Conservation (phyloP, 2,797 vertebrate genomes). For the Sebastes oblongus region DNA sequence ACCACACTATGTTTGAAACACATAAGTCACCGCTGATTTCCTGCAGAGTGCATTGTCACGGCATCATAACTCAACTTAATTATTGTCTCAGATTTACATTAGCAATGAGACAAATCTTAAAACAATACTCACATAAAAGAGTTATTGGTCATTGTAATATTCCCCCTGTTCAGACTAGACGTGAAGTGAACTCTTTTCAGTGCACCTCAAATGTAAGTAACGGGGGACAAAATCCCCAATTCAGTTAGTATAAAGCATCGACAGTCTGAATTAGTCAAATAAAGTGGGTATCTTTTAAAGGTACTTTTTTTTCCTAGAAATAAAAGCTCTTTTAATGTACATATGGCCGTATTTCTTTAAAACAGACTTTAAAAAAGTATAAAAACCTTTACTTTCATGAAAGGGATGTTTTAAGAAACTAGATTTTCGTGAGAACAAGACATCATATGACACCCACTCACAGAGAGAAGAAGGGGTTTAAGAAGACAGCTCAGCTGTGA, state of each 20-base stretch:
- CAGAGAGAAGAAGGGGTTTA: not conserved
- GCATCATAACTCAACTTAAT: not conserved
- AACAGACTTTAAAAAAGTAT: not conserved
- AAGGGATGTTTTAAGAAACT: not conserved
- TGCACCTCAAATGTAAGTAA: not conserved
- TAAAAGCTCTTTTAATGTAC: not conserved
- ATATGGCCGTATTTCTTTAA: not conserved
- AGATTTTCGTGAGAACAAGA: not conserved
- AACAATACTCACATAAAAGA: not conserved
- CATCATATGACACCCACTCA: not conserved
- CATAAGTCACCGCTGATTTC: not conserved
- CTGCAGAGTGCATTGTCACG: not conserved
- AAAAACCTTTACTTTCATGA: not conserved
- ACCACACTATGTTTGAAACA: conserved; percentile 12
- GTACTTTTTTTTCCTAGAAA: not conserved
- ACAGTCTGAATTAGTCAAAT: not conserved
- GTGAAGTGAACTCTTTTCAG: not conserved
- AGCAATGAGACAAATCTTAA: not conserved
- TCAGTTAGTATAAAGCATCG: not conserved
- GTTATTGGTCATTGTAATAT: not conserved
- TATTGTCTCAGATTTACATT: not conserved
- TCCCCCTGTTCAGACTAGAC: not conserved
- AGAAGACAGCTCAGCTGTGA: not conserved
- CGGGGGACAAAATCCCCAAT: not conserved
- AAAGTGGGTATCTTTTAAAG: not conserved